Base-by-base conservation (phyloP, 2,797 vertebrate genomes). In the Labeo calbasu region DNA sequence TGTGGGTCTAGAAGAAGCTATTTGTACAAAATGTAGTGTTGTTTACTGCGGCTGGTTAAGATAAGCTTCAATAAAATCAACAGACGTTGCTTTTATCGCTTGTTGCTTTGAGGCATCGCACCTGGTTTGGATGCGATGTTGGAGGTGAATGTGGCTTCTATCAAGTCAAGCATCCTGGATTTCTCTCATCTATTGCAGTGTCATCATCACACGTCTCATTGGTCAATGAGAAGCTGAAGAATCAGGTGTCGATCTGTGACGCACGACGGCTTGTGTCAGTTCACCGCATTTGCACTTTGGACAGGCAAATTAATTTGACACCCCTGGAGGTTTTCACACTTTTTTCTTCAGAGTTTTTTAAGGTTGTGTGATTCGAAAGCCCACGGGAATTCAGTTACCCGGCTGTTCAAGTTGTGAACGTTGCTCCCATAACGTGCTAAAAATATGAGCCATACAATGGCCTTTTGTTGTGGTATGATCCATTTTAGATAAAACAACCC, bases 271-370 rank as follows among this genome's bases (percentile, higher is more conserved):
- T 9, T 10, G 0, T 50, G 53, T 81, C 40, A 73, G 43, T 81
- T 46, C 36, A 57, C 15, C 28, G 70, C 70, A 73, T 82, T 65
- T 73, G 28, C 70, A 82, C 80, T 71, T 59, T 81, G 66, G 53
- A 21, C 21, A 36, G 57, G 25, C 9, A 73, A 65, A 82, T 72
- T 36, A 65, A 72, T 65, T 63, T 65, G 43, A 82, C 70, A 36
- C 19, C 23, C 43, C 13, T 72, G 10, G 69, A 73, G 43, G 69
- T 63, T 82, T 82, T 82, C 46, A 63, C 57, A 73, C 40, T 63
- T 50, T 73, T 28, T 9, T 10, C 46, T 63, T 23, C 2, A 11
- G 55, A 61, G 19, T 46, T 28, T 6, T 78, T 78, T 65, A 63
- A 71, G 51, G 23, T 28, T 59, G 36, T 59, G 36, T 71, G 68